Percentiles rank a stretch among this genome's conserved stretches.
Evolutionary conservation across 1,140 invertebrate species (phyloP).

Genomic region (Drosophila cardini): DNA sequence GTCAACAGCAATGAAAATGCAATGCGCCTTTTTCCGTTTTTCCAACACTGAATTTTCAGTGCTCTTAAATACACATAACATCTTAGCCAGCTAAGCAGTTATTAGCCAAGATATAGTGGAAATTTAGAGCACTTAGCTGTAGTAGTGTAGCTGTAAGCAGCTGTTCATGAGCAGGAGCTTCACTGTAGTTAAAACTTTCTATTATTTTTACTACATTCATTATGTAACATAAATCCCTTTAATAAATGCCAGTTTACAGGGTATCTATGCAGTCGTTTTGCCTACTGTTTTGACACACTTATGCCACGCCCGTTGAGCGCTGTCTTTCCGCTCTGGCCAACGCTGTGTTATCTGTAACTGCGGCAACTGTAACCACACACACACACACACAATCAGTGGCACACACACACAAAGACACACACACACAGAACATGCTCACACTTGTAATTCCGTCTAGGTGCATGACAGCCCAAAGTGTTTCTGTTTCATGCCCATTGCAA

Average conservation of each 20-base stretch:
- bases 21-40: constrained; percentile 5
- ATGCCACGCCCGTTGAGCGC: constrained; percentile 57
- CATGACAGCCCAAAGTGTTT: constrained; percentile 77
- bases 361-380: constrained; percentile 45
- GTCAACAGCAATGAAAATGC: constrained; percentile 33
- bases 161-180: constrained; percentile 3
- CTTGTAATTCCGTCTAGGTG: constrained; percentile 81
- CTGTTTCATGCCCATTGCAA: constrained; percentile 82
- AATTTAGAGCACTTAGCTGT: no score
- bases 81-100: background rate
- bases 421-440: constrained; percentile 57
- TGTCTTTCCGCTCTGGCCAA: constrained; percentile 35
- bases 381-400: constrained; percentile 34
- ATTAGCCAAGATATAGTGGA: background rate
- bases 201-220: no score
- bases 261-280: background rate
- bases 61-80: background rate
- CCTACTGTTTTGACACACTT: constrained; percentile 20
- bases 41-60: constrained; percentile 19
- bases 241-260: no score
- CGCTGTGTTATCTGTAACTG: constrained; percentile 64
- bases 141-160: background rate
- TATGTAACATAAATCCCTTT: no score
- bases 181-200: no score
- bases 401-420: constrained; percentile 22